These are phyloP conservation scores for Sciurus vulgaris DNA, from an alignment of 2,797 vertebrate genomes.

Conservation along the genomic window DNA sequence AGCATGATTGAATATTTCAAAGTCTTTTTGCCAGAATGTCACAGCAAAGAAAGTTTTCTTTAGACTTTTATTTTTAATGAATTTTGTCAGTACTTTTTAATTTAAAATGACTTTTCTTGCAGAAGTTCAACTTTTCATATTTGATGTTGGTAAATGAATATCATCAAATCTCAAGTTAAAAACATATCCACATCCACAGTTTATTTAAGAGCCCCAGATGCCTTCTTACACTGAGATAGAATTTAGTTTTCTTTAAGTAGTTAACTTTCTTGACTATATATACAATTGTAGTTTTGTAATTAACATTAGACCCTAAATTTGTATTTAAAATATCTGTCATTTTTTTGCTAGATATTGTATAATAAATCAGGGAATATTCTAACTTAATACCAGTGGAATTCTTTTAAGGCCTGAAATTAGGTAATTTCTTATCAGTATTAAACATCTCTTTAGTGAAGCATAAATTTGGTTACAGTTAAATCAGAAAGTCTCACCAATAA, in stretches of 20 bases:
- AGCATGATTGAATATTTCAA: background rate
- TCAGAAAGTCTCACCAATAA: background rate
- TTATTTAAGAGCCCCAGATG: background rate
- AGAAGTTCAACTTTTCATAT: constrained; percentile 48
- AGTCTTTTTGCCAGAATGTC: background rate
- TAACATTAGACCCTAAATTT: background rate
- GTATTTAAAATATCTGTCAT: background rate
- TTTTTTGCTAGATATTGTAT: background rate
- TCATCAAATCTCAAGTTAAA: background rate
- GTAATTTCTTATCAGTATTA: constrained; percentile 10
- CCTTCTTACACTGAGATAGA: background rate
- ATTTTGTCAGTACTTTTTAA: background rate
- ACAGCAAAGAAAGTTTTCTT: background rate
- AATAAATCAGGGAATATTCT: background rate
- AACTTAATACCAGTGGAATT: background rate
- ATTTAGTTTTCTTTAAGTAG: background rate
- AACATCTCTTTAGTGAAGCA: background rate
- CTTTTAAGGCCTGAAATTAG: constrained; percentile 27
- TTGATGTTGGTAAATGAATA: constrained; percentile 6
- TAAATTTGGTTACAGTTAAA: background rate
- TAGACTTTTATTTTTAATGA: constrained; percentile 55
- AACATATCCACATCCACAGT: background rate
- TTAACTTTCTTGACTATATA: background rate
- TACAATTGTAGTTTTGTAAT: background rate
- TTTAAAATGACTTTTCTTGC: background rate